phyloP scores from a whole-genome alignment of 1,140 invertebrate species.

The Riptortus pedestris region DNA sequence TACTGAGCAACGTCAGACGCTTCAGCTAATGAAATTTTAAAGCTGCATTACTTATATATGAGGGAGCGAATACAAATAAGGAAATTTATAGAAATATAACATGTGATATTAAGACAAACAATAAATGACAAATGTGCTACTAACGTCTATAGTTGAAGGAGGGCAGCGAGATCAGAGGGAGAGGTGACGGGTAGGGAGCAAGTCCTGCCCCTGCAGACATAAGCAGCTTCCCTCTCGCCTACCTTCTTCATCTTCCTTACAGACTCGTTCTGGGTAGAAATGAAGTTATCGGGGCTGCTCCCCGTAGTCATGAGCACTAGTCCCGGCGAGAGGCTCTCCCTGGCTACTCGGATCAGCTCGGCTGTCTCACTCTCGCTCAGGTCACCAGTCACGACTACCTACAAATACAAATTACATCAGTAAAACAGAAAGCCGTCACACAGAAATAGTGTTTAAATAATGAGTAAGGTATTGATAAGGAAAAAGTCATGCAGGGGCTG shows the following conservation, averaged over 20 bases:
- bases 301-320: constrained; percentile 57
- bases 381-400: constrained; percentile 57
- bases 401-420: constrained; percentile 33
- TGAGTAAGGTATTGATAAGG: no score
- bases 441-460: neutral
- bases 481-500: no score
- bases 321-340: constrained; percentile 54
- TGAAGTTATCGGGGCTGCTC: constrained; percentile 41
- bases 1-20: no score
- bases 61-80: no score
- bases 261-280: constrained; percentile 27
- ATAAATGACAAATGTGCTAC: no score
- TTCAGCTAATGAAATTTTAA: no score
- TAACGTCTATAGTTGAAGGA: constrained; percentile 38
- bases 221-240: constrained; percentile 54
- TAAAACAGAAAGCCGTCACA: neutral
- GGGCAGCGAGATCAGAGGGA: constrained; percentile 49
- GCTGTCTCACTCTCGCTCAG: constrained; percentile 53
- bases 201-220: constrained; percentile 66
- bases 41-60: no score
- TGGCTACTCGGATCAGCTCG: constrained; percentile 54
- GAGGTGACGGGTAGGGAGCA: constrained; percentile 69
- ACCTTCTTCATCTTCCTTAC: constrained; percentile 30
- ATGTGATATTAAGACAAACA: no score
- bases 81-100: no score